These are phyloP conservation scores for Thalassaphorura encarpata DNA, from an alignment of 1,140 invertebrate genomes.

Conservation along the genomic window DNA sequence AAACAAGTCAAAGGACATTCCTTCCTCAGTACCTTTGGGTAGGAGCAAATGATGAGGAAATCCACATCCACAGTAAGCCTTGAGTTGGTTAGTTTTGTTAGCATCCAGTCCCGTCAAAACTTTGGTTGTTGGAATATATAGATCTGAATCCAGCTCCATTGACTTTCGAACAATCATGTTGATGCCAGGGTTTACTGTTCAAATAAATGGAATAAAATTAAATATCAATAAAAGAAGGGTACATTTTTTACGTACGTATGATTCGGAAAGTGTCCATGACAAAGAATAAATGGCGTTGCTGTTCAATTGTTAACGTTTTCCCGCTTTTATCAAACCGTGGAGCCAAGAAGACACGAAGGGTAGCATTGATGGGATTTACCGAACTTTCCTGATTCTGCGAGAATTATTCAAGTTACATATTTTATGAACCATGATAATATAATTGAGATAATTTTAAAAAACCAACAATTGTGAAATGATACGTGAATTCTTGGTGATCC, in stretches of 20 bases:
- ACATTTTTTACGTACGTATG: conserved; percentile 2
- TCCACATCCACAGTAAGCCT: conserved; percentile 58
- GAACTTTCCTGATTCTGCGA: not conserved
- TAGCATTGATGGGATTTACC: not conserved
- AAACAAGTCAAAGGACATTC: conserved; percentile 61
- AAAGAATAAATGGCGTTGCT: conserved; percentile 1
- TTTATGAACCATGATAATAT: not conserved
- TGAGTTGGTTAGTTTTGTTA: not conserved
- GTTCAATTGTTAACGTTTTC: not conserved
- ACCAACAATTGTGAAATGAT: not conserved
- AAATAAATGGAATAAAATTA: not conserved
- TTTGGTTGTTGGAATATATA: not conserved
- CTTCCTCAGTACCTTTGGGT: conserved; percentile 58
- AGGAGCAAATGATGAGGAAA: conserved; percentile 77
- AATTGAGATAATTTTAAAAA: not conserved
- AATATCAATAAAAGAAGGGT: not conserved
- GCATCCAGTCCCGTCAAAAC: not conserved
- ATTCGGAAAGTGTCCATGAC: not conserved
- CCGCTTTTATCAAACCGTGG: not conserved
- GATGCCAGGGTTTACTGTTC: not conserved
- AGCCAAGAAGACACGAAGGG: not conserved
- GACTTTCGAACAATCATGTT: not conserved
- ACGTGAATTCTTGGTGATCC: not conserved
- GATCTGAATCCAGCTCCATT: too few relatives aligned
- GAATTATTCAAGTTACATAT: not conserved